Percentiles rank a stretch among this genome's conserved stretches.
These are phyloP conservation scores for Tachina grossa DNA, from an alignment of 2,888 invertebrate species.

Conservation along the genomic window DNA sequence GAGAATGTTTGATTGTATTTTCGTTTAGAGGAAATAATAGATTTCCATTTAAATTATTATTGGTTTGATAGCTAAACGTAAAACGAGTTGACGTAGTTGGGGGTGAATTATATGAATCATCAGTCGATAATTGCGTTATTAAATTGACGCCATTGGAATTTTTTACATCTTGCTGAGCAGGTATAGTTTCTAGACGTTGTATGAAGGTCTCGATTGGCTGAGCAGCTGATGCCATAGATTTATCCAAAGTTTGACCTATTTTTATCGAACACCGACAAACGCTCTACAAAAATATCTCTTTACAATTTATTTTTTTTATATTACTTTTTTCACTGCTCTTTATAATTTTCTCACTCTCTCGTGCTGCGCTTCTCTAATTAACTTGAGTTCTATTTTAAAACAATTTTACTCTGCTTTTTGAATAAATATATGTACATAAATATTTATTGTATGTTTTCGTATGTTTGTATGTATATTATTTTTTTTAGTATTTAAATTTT, in stretches of 20 bases:
- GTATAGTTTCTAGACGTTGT: background rate
- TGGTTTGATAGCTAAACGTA: constrained; percentile 34
- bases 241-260: constrained; percentile 70
- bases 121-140: constrained; percentile 54
- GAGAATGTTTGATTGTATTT: background rate
- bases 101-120: constrained; percentile 28
- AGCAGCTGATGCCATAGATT: constrained; percentile 36
- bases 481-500: constrained; percentile 45
- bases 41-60: constrained; percentile 38
- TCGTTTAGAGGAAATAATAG: constrained; percentile 43
- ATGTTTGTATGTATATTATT: background rate
- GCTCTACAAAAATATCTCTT: constrained; percentile 15
- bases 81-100: constrained; percentile 33
- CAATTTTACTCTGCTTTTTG: constrained; percentile 44
- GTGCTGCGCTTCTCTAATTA: constrained; percentile 27
- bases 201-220: constrained; percentile 7
- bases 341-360: constrained; percentile 7
- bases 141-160: constrained; percentile 41
- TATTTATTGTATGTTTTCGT: background rate
- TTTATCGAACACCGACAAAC: constrained; percentile 14
- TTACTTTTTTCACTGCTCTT: constrained; percentile 19
- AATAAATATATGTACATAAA: constrained; percentile 7
- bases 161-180: background rate
- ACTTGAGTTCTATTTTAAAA: constrained; percentile 55
- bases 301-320: background rate